Base-by-base conservation (phyloP, 2,888 invertebrate species). In the Ectemnius continuus region DNA sequence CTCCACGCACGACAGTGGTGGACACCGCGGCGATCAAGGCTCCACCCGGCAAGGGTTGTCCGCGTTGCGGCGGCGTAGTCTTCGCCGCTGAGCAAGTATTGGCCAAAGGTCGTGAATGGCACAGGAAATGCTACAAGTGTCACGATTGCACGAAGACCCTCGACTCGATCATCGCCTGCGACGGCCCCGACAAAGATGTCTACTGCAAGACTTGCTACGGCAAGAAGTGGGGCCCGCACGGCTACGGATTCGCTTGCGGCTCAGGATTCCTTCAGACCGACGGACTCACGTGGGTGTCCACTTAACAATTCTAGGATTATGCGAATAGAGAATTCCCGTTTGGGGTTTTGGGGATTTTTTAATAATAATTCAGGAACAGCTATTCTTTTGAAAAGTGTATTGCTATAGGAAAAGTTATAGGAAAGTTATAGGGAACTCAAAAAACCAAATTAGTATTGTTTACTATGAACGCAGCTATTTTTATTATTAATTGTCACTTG, bases 161-260 rank as follows among this genome's bases (percentile, higher is more conserved):
- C 86, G 99, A 99, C 91, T 98, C 98, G 65, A 97, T 98, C 90
- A 98, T 96, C 87, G 98, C 98, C 84, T 97, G 98, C 89, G 98
- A 98, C 89, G 97, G 97, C 61, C 98, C 98, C 67, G 97, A 98
- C 87, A 94, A 94, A 78, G 97, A 98, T 85, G 95, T 99, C 78
- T 99, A 97, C 92, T 99, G 99, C 93, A 98, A 97, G 92, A 97
- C 97, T 88, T 99, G 99, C 92, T 98, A 99, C 91, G 98, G 98
- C 88, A 97, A 98, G 92, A 98, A 97, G 91, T 98, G 96, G 95
- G 99, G 98, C 86, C 98, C 98, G 67, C 98, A 98, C 91, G 97
- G 97, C 76, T 98, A 98, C 89, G 98, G 98, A 72, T 98, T 97
- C 90, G 98, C 98, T 80, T 97, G 97, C 89, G 98, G 98, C 75